phyloP scores from a whole-genome alignment of 1,140 invertebrate genomes.

The Heliconius hewitsoni region DNA sequence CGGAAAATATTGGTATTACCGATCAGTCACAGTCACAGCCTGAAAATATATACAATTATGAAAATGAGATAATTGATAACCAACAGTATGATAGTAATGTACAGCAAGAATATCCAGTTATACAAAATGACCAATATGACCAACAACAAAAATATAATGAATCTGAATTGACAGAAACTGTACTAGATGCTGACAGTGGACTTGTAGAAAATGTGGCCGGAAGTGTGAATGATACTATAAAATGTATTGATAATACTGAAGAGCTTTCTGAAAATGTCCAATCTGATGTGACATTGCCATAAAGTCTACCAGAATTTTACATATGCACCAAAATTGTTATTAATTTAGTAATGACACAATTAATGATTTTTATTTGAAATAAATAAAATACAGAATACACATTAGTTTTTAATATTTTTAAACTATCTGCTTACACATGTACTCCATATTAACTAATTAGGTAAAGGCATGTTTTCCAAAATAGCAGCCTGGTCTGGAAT shows the following conservation, averaged over 20 bases:
- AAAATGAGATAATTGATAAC: conserved; percentile 16
- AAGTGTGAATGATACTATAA: not conserved
- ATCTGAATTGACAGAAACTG: conserved; percentile 33
- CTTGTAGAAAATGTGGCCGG: conserved; percentile 33
- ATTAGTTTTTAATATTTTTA: not conserved
- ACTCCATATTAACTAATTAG: conserved; percentile 33
- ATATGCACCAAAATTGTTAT: not conserved
- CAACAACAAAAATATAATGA: conserved; percentile 26
- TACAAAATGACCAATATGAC: not conserved
- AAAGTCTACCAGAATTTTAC: not conserved
- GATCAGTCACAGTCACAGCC: not conserved
- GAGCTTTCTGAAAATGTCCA: not conserved
- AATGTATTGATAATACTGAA: not conserved
- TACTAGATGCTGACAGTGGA: conserved; percentile 52
- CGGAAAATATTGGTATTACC: not conserved
- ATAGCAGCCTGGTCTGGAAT: conserved; percentile 72
- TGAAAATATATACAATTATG: conserved; percentile 14
- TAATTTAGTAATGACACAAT: not conserved
- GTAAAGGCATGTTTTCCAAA: conserved; percentile 64
- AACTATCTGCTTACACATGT: not conserved
- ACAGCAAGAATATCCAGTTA: conserved; percentile 26
- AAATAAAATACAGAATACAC: not conserved
- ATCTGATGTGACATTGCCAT: not conserved
- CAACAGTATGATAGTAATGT: conserved; percentile 22
- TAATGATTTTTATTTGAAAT: not conserved